Evolutionary conservation across 1,140 invertebrate species (phyloP), one percentile per base, ranked within the genome.

Genomic region (Leptestheria dahalacensis): DNA sequence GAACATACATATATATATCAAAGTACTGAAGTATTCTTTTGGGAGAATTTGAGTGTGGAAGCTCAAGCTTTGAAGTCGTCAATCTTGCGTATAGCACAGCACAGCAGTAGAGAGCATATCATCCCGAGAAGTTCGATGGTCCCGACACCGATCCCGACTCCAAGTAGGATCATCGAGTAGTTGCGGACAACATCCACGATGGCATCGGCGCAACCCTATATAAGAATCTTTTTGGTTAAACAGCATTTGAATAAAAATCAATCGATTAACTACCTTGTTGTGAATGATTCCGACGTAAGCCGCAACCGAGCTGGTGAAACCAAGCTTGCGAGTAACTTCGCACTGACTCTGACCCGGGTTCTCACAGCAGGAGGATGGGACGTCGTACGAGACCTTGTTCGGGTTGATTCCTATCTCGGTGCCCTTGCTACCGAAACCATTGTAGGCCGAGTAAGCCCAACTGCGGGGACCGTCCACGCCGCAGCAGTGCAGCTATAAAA

Each of bases 101-200:
- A 87, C 20, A 90, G 73, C 63, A 86, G 78, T 66, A 89, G 73
- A 1, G 86, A 82, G 66, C 88, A 86, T 49, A 86, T 79, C 64
- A 91, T 75, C 33, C 85, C 85, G 26, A 90, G 67, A 49, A 88
- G 70, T 73, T 90, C 81, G 61, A 84, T 62, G 12, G 81, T 72
- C 33, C 83, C 77, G 48, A 89, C 74, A 23, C 76, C 77, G 55
- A 73, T 66, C 0, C 77, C 77, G 9, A 84, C 71, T 25, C 76
- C 79, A 48, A 86, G 75, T 41, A 88, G 73, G 46, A 81, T 75
- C 29, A 75, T 74, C 64, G 79, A 74, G 63, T 86, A 77, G 20
- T 75, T 73, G 41, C 77, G 70, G 48, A 88, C 68, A 24, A 74
- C 73, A 1, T 79, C 72, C 56, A 84, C 74, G 61, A 90, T 70